These are phyloP conservation scores for Heliconius hermathena DNA, from an alignment of 1,140 invertebrate species.

Conservation along the genomic window DNA sequence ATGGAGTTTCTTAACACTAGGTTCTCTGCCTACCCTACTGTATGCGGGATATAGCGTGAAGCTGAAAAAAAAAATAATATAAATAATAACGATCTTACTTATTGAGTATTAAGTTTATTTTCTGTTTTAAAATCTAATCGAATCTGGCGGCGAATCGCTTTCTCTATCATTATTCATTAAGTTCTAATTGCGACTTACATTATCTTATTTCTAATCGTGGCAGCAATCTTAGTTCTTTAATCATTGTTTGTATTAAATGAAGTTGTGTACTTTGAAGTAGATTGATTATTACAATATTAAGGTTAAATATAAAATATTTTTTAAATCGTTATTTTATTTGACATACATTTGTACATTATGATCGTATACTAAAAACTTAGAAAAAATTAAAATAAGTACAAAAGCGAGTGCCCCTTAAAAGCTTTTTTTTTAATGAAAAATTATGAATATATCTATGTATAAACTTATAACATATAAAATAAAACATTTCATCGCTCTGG, in stretches of 20 bases:
- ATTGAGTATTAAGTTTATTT: slow-evolving; percentile 17
- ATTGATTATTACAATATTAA: background rate
- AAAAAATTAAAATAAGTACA: no score
- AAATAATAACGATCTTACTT: background rate
- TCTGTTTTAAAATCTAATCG: slow-evolving; percentile 16
- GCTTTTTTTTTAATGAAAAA: background rate
- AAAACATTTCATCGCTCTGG: background rate
- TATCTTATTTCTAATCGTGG: slow-evolving; percentile 39
- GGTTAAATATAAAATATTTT: background rate
- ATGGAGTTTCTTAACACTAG: no score
- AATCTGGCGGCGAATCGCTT: slow-evolving; percentile 30
- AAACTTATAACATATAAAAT: background rate
- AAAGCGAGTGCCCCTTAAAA: background rate
- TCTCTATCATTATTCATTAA: slow-evolving; percentile 36
- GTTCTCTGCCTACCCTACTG: no score
- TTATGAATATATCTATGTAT: background rate
- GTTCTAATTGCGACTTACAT: slow-evolving; percentile 38
- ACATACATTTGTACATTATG: background rate
- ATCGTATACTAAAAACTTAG: background rate
- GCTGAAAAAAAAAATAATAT: no score
- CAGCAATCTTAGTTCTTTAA: slow-evolving; percentile 27
- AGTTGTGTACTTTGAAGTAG: no score
- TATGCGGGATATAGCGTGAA: no score
- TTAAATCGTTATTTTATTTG: background rate
- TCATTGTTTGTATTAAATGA: slow-evolving; percentile 23